Evolutionary conservation across 2,797 vertebrate species (phyloP).

Genomic region (Coranthus polyacanthus): DNA sequence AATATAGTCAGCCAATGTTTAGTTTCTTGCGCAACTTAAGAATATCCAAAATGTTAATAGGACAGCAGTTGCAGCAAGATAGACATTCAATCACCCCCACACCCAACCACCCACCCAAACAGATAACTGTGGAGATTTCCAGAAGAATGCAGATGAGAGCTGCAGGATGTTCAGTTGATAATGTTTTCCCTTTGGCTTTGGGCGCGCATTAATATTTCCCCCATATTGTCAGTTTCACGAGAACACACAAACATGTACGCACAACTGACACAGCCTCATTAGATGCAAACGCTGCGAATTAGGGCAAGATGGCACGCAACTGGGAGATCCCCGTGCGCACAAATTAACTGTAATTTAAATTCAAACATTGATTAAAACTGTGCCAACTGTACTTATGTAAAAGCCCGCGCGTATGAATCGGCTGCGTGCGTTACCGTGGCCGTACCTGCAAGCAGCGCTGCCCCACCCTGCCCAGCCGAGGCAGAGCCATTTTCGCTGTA

Average conservation of each 20-base stretch:
- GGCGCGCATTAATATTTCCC: constrained; percentile 22
- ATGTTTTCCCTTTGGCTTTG: constrained; percentile 34
- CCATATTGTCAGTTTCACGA: constrained; percentile 12
- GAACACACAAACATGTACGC: constrained; percentile 39
- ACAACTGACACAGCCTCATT: constrained; percentile 11
- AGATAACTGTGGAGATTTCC: constrained; percentile 33
- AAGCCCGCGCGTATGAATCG: too few relatives aligned
- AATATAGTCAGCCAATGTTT: too few relatives aligned
- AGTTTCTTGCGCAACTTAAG: too few relatives aligned
- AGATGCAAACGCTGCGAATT: constrained; percentile 32
- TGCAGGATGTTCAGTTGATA: constrained; percentile 28
- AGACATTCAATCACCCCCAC: constrained; percentile 23
- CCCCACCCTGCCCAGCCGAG: constrained; percentile 64
- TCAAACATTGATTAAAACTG: constrained; percentile 3
- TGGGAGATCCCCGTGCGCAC: constrained; percentile 2
- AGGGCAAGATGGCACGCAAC: constrained; percentile 21
- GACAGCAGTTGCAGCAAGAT: not conserved
- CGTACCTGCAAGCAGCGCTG: constrained; percentile 58
- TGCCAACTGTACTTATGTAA: constrained; percentile 1
- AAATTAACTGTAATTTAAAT: constrained; percentile 6
- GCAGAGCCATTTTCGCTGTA: constrained; percentile 8
- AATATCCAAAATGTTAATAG: not conserved
- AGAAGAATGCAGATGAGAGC: constrained; percentile 36
- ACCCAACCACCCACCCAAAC: not conserved
- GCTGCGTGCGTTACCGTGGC: constrained; percentile 6